Percentiles rank a stretch among this genome's conserved stretches.
Evolutionary conservation across 2,113 vertebrate genomes (phyloP).

Genomic region (Xerus inauris): DNA sequence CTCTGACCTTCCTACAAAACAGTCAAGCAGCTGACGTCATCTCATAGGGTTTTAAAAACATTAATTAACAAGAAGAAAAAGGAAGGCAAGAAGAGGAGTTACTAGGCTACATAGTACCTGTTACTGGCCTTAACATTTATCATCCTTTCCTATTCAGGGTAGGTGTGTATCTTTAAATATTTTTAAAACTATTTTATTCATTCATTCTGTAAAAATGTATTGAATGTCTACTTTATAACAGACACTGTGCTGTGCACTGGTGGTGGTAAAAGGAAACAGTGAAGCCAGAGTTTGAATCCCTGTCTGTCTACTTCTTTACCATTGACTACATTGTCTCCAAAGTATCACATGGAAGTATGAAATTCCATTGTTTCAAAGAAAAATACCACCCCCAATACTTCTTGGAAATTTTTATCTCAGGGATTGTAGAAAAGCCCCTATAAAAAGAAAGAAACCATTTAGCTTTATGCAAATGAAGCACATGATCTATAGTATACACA

Average conservation of each 20-base stretch:
- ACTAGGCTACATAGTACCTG: neutral
- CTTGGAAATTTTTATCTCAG: conserved; percentile 52
- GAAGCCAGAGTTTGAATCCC: conserved; percentile 25
- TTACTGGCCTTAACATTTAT: neutral
- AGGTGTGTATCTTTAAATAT: conserved; percentile 27
- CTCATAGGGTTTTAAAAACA: conserved; percentile 34
- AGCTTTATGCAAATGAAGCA: conserved; percentile 44
- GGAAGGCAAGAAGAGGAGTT: neutral
- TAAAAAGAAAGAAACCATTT: conserved; percentile 3
- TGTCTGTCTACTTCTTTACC: conserved; percentile 17
- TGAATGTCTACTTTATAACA: neutral
- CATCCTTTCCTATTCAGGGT: neutral
- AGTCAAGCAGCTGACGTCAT: conserved; percentile 18
- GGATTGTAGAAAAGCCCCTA: neutral
- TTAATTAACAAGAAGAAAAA: neutral
- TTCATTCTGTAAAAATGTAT: conserved; percentile 17
- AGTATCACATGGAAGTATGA: conserved; percentile 15
- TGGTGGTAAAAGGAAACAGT: neutral
- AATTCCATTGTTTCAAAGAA: conserved; percentile 7
- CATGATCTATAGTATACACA: neutral
- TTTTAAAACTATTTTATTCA: conserved; percentile 34
- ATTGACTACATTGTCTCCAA: neutral
- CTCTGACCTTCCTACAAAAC: conserved; percentile 14
- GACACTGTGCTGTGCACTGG: neutral
- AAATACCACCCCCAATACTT: conserved; percentile 28